Evolutionary conservation across 2,888 invertebrate genomes (phyloP), one percentile per base, ranked within the genome.

Genomic region (Ecdyonurus torrentis): DNA sequence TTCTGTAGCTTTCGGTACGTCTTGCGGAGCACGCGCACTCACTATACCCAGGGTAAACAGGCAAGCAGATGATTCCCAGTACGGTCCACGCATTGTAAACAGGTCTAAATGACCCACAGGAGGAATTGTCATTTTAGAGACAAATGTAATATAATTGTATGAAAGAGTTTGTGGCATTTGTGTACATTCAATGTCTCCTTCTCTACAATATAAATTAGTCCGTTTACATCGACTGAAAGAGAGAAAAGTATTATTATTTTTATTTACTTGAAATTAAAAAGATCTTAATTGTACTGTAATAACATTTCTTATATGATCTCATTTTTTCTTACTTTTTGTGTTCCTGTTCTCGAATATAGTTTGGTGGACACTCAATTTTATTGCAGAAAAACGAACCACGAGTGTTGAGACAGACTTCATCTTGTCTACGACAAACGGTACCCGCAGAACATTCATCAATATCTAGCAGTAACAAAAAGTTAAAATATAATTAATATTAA

Each of bases 101-200:
- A 97, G 78, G 63, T 90, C 88, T 52, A 87, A 78, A 55, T 81
- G 78, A 1, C 83, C 84, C 7, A 60, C 25, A 66, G 77, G 69
- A 2, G 88, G 85, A 52, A 92, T 79, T 61, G 85, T 85, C 63
- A 90, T 77, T 72, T 90, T 87, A 23, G 93, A 89, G 0, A 91
- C 89, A 70, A 98, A 86, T 0, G 94, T 90, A 69, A 98, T 89
- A 75, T 91, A 97, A 76, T 96, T 94, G 78, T 87, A 94, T 37
- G 92, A 92, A 72, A 89, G 89, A 61, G 91, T 88, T 59, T 91
- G 83, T 0, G 97, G 94, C 69, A 84, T 83, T 59, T 83, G 83
- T 62, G 86, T 79, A 70, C 97, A 97, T 24, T 83, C 79, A 69
- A 78, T 74, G 73, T 90, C 89, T n/a, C 83, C 81, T 23, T 82